phyloP scores from a whole-genome alignment of 1,140 invertebrate genomes.

The Caenorhabditis elegans region DNA sequence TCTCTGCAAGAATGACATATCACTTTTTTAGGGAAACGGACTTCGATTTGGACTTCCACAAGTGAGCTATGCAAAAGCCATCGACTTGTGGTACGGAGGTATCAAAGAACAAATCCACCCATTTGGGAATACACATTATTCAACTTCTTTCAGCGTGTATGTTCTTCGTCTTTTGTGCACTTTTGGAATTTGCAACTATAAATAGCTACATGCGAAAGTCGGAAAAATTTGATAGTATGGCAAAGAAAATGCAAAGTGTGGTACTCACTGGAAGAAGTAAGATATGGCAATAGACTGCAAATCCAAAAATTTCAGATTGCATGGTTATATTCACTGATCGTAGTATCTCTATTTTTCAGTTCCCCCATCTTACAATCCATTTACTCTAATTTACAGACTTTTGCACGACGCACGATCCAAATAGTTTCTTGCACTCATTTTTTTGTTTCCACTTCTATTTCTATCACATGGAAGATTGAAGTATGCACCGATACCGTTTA shows the following conservation, averaged over 20 bases:
- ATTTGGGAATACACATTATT: neutral
- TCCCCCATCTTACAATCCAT: too few species aligned
- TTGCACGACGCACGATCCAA: constrained; percentile 32
- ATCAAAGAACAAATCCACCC: neutral
- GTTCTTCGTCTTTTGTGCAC: constrained; percentile 62
- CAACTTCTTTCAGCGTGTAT: constrained; percentile 55
- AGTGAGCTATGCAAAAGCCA: constrained; percentile 51
- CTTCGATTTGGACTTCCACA: constrained; percentile 49
- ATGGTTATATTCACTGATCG: neutral
- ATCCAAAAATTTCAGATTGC: constrained; percentile 2
- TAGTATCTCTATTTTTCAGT: neutral
- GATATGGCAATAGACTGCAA: neutral
- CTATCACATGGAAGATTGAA: neutral
- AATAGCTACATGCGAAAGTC: constrained; percentile 63
- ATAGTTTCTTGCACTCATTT: neutral
- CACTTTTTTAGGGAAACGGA: constrained; percentile 48
- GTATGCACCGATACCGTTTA: neutral
- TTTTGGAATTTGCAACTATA: constrained; percentile 61
- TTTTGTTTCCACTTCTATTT: neutral
- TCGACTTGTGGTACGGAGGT: constrained; percentile 52
- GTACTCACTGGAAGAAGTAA: constrained; percentile 19
- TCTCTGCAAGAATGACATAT: neutral
- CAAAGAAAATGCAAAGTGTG: constrained; percentile 45
- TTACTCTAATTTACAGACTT: neutral
- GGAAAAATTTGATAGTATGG: constrained; percentile 61